These are phyloP conservation scores for Heliconius hermathena DNA, from an alignment of 1,140 invertebrate species.

Conservation along the genomic window DNA sequence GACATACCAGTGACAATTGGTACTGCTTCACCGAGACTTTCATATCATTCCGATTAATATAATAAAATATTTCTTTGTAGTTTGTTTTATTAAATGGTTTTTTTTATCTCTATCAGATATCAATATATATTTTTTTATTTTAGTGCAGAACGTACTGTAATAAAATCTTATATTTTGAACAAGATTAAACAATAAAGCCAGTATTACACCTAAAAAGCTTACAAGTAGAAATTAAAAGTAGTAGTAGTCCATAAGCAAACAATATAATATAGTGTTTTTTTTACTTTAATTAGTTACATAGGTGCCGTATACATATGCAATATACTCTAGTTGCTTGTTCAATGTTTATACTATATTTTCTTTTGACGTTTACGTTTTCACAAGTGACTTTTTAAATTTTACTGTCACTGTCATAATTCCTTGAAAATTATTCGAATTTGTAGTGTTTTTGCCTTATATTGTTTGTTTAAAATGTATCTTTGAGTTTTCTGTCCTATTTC, in stretches of 20 bases:
- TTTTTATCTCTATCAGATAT: too few species aligned
- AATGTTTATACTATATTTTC: background rate
- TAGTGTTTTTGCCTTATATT: conserved; percentile 28
- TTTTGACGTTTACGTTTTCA: background rate
- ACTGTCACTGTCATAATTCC: conserved; percentile 24
- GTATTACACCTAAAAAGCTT: background rate
- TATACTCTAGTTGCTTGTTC: background rate
- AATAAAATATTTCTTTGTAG: background rate
- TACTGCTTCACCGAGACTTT: background rate
- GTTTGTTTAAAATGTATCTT: conserved; percentile 32
- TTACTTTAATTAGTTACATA: too few species aligned
- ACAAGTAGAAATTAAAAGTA: background rate
- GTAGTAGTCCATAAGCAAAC: too few species aligned
- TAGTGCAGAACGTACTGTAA: too few species aligned
- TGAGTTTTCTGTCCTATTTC: background rate
- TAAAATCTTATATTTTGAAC: too few species aligned
- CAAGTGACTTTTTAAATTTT: conserved; percentile 16
- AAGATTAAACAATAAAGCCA: too few species aligned
- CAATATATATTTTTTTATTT: too few species aligned
- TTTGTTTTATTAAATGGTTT: too few species aligned
- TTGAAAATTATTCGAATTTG: conserved; percentile 26
- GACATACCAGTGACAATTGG: conserved; percentile 62
- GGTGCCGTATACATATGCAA: too few species aligned
- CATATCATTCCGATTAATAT: background rate
- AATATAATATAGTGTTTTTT: too few species aligned